These are phyloP conservation scores for Lerista edwardsae DNA, from an alignment of 2,797 vertebrate species.

Conservation along the genomic window DNA sequence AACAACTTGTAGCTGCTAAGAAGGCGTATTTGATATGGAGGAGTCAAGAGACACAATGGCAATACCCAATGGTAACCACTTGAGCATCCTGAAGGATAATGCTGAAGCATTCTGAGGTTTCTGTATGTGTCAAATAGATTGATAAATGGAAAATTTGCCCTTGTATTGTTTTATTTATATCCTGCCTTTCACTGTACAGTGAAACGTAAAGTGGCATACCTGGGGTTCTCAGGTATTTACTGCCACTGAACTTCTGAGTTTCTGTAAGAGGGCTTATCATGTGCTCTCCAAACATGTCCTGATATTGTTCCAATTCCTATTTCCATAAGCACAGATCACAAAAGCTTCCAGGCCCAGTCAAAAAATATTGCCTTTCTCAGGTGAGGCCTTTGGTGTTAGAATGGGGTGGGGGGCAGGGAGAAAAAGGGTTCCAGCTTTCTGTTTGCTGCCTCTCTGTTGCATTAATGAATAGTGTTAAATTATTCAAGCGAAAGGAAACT, in stretches of 20 bases:
- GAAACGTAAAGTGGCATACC: no score
- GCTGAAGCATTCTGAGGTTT: neutral
- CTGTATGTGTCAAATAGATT: neutral
- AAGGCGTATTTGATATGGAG: neutral
- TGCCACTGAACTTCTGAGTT: no score
- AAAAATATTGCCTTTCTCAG: neutral
- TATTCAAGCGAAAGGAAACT: conserved; percentile 17
- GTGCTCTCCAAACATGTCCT: no score
- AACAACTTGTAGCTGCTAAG: neutral
- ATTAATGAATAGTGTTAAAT: conserved; percentile 3
- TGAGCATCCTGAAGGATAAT: neutral
- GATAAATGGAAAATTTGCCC: neutral
- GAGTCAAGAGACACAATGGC: neutral
- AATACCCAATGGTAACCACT: neutral
- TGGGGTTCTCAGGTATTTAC: no score
- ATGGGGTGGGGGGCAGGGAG: neutral
- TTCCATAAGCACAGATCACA: neutral
- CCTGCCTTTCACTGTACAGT: no score
- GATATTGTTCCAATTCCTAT: no score
- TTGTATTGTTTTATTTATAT: no score
- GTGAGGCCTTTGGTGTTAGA: neutral
- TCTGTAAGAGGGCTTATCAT: no score
- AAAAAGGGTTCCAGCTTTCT: neutral
- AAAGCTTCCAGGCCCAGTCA: neutral
- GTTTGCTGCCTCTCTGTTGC: neutral